phyloP scores from a whole-genome alignment of 1,140 invertebrate species.

The Dermatophagoides farinae region DNA sequence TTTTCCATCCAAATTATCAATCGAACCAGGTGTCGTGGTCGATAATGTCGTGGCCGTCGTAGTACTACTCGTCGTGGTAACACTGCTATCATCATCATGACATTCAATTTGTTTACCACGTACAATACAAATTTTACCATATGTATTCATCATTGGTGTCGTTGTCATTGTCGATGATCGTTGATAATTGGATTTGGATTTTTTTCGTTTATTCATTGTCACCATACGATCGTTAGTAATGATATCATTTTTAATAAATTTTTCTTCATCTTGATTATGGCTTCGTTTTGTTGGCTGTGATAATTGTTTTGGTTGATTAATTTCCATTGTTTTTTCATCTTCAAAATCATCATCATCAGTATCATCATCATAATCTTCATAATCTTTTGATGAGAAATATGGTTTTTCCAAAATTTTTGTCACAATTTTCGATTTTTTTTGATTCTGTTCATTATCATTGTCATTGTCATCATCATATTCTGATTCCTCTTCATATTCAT shows the following conservation, averaged over 20 bases:
- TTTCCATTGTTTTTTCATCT: neutral
- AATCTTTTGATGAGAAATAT: neutral
- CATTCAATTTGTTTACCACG: neutral
- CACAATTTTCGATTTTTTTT: no score
- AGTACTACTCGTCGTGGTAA: neutral
- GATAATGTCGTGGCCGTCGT: no score
- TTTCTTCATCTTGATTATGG: neutral
- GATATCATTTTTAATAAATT: neutral
- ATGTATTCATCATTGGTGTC: neutral
- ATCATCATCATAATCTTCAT: neutral
- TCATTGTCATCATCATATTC: neutral
- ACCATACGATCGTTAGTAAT: neutral
- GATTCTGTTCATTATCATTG: neutral
- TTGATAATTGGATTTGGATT: neutral
- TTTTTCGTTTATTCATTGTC: neutral
- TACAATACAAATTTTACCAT: neutral
- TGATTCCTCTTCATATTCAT: neutral
- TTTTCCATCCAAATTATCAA: no score
- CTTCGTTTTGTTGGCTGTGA: neutral
- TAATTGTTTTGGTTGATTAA: no score
- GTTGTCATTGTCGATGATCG: neutral
- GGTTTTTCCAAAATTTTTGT: no score
- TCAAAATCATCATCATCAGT: neutral
- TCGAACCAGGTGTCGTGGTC: no score
- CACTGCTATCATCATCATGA: neutral